Percentiles rank a stretch among this genome's conserved stretches.
These are phyloP conservation scores for Neodon shergylaensis DNA, from an alignment of 2,113 vertebrate genomes.

Conservation along the genomic window DNA sequence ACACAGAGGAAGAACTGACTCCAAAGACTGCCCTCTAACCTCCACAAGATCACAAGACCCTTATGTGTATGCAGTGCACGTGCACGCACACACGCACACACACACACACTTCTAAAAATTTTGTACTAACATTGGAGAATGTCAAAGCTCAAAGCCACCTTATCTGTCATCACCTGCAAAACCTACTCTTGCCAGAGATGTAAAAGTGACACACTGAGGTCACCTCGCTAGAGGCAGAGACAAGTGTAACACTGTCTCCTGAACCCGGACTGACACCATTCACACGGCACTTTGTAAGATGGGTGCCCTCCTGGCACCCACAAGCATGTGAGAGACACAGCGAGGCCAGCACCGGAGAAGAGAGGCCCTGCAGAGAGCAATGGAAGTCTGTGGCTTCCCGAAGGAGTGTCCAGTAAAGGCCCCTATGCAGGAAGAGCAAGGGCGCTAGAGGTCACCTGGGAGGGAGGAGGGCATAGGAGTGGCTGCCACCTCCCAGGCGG, in stretches of 20 bases:
- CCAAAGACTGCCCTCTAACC: not conserved
- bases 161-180: accelerated
- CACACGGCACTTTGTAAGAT: accelerated
- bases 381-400: accelerated
- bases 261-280: not conserved
- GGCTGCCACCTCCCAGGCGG: no score
- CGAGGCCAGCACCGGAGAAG: accelerated
- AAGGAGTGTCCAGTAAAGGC: not conserved
- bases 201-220: accelerated
- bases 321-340: not conserved
- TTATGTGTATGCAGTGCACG: accelerated
- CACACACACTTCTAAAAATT: not conserved
- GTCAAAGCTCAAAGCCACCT: not conserved
- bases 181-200: not conserved
- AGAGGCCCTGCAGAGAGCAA: accelerated
- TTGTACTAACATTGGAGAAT: not conserved
- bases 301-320: not conserved
- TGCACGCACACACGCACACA: accelerated
- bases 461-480: accelerated
- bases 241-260: accelerated
- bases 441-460: not conserved
- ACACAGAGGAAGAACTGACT: not conserved
- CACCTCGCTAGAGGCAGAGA: not conserved
- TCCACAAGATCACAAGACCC: not conserved
- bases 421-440: not conserved